Percentiles rank a stretch among this genome's conserved stretches.
Conservation (phyloP, 1,140 invertebrate genomes). For the Oncopeltus fasciatus region DNA sequence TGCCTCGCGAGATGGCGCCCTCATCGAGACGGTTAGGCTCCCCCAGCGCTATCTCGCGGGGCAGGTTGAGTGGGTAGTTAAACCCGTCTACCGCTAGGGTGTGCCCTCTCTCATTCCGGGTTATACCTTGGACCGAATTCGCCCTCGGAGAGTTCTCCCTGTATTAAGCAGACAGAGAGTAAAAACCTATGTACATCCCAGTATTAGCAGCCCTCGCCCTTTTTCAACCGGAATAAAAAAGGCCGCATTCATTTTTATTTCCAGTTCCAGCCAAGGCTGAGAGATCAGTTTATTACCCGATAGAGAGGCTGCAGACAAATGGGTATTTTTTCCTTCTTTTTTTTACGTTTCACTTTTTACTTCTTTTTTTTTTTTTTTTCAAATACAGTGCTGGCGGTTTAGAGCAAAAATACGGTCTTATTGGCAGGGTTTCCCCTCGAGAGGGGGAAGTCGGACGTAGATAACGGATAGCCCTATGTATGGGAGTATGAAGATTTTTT, state of each 20-base stretch:
- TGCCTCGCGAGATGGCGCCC: background rate
- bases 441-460: background rate
- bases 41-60: background rate
- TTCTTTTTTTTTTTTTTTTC: background rate
- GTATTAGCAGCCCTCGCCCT: background rate
- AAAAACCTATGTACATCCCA: background rate
- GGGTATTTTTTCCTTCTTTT: background rate
- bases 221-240: background rate
- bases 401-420: background rate
- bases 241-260: background rate
- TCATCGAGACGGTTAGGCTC: background rate
- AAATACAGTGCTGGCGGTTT: background rate
- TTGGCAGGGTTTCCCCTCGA: background rate
- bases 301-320: background rate
- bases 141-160: background rate
- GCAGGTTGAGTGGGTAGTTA: background rate
- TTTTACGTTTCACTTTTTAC: background rate
- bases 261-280: background rate
- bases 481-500: background rate
- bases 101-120: too few relatives aligned
- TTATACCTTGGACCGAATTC: too few relatives aligned
- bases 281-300: conserved; percentile 1
- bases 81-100: background rate
- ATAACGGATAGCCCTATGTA: background rate
- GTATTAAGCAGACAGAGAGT: background rate